These are phyloP conservation scores for Sinohyriopsis cumingii DNA, from an alignment of 2,888 invertebrate species.

Conservation along the genomic window DNA sequence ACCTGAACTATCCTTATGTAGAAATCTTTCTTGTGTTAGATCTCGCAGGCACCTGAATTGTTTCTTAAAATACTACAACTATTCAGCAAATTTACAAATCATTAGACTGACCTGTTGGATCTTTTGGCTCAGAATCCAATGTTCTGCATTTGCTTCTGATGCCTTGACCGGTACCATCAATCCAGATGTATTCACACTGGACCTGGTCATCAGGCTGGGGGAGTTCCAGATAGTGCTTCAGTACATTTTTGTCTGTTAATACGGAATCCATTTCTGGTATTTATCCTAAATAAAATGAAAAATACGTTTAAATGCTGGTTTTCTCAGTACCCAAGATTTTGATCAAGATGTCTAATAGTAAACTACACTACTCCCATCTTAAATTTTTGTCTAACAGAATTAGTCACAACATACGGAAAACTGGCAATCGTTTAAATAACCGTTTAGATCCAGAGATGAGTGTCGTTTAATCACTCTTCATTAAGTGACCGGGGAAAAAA, in stretches of 20 bases:
- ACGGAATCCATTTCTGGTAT: constrained; percentile 18
- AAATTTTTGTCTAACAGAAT: too few species aligned
- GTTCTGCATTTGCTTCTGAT: constrained; percentile 66
- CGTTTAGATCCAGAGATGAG: too few species aligned
- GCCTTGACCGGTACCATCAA: constrained; percentile 68
- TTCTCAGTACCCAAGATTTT: background rate
- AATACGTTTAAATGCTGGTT: background rate
- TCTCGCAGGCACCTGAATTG: too few species aligned
- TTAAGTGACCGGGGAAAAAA: too few species aligned
- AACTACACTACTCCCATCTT: background rate
- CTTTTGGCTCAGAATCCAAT: constrained; percentile 57
- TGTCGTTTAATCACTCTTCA: too few species aligned
- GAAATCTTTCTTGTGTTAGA: too few species aligned
- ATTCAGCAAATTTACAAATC: background rate
- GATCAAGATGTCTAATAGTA: too few species aligned
- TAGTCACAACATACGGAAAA: too few species aligned
- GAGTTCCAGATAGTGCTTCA: constrained; percentile 44
- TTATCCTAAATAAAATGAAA: background rate
- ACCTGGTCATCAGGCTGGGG: constrained; percentile 41
- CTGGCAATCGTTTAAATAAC: too few species aligned
- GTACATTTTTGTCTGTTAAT: constrained; percentile 36
- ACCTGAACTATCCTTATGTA: too few species aligned
- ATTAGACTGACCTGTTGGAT: constrained; percentile 42
- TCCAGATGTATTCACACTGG: constrained; percentile 69
- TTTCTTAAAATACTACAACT: too few species aligned